A percentile compares a stretch with the other conserved stretches of the same genome.
These are phyloP conservation scores for Drosophila melanosoma DNA, from an alignment of 2,888 invertebrate species.

Conservation along the genomic window DNA sequence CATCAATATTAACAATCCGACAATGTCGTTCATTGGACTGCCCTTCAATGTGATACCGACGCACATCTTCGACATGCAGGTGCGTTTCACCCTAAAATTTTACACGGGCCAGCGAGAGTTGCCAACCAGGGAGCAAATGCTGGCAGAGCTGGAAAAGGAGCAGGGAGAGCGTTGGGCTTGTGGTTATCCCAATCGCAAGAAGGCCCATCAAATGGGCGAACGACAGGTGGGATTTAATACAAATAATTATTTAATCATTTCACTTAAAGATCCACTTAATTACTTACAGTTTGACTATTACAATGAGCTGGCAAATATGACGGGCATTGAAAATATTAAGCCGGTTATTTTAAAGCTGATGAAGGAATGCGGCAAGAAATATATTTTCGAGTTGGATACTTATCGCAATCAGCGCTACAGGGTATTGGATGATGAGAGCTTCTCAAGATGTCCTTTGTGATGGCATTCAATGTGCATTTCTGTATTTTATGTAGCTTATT, in stretches of 20 bases:
- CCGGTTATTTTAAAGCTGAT: slow-evolving; percentile 90
- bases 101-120: slow-evolving; percentile 88
- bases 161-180: slow-evolving; percentile 86
- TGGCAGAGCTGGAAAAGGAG: slow-evolving; percentile 87
- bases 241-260: not conserved
- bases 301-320: slow-evolving; percentile 88
- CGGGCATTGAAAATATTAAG: slow-evolving; percentile 87
- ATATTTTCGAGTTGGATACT: slow-evolving; percentile 87
- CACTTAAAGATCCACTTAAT: not conserved
- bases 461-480: not conserved
- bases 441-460: slow-evolving; percentile 59
- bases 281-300: slow-evolving; percentile 88
- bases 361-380: slow-evolving; percentile 88
- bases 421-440: slow-evolving; percentile 88
- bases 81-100: slow-evolving; percentile 88
- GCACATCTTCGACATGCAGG: slow-evolving; percentile 93
- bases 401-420: slow-evolving; percentile 88
- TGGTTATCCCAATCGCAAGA: slow-evolving; percentile 86
- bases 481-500: slow-evolving; percentile 23
- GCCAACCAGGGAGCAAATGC: slow-evolving; percentile 88
- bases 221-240: slow-evolving; percentile 65
- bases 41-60: slow-evolving; percentile 93
- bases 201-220: slow-evolving; percentile 89
- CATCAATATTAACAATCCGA: slow-evolving; percentile 91
- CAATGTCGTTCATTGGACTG: slow-evolving; percentile 93